Conservation (phyloP, 1,140 invertebrate species). For the Diachasma alloeum region DNA sequence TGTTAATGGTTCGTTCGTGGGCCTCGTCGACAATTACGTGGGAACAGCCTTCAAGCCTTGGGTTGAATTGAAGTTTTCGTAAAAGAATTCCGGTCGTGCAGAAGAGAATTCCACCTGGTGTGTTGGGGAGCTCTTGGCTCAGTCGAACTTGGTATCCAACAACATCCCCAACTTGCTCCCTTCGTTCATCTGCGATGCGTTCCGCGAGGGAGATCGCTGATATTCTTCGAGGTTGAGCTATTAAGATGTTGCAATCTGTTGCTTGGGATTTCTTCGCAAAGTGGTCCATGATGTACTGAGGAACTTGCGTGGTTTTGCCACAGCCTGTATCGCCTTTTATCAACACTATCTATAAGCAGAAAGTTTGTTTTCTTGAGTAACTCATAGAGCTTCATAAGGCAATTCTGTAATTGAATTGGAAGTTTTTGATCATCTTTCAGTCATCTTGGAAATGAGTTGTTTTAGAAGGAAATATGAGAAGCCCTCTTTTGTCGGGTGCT, state of each 20-base stretch:
- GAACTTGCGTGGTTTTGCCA: constrained; percentile 90
- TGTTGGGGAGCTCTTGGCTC: constrained; percentile 38
- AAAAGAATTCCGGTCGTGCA: constrained; percentile 83
- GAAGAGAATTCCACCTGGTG: constrained; percentile 67
- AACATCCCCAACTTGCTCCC: constrained; percentile 79
- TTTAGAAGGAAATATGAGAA: no score
- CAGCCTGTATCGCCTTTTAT: constrained; percentile 89
- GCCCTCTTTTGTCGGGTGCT: no score
- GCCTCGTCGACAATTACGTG: constrained; percentile 83
- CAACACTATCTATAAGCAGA: no score
- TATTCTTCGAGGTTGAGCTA: constrained; percentile 90
- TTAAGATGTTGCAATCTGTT: constrained; percentile 77
- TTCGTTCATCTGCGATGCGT: constrained; percentile 83
- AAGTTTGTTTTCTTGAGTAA: no score
- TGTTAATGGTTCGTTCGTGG: constrained; percentile 76
- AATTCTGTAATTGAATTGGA: no score
- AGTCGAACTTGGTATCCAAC: constrained; percentile 70
- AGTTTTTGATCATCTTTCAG: no score
- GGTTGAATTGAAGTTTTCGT: constrained; percentile 71
- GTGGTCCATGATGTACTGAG: constrained; percentile 90
- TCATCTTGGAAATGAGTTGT: no score
- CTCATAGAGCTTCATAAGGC: no score
- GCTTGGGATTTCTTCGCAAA: constrained; percentile 57
- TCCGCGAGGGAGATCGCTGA: constrained; percentile 89
- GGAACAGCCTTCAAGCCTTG: constrained; percentile 63